Percentiles rank a stretch among this genome's conserved stretches.
Evolutionary conservation across 2,113 vertebrate genomes (phyloP).

Genomic region (Lasiurus cinereus): DNA sequence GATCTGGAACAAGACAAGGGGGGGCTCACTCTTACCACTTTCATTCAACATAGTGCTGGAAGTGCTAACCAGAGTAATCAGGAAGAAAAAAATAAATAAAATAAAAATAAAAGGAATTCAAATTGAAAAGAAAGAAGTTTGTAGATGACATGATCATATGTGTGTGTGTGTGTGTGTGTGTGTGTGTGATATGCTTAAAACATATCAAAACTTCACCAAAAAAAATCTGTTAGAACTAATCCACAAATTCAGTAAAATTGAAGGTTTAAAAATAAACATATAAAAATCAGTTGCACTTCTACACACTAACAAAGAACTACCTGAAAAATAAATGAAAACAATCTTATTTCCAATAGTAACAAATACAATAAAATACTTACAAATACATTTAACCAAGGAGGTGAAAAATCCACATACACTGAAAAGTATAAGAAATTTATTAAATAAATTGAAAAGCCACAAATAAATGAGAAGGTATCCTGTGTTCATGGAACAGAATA

Average conservation of each 20-base stretch:
- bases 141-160: neutral
- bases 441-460: neutral
- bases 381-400: neutral
- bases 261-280: neutral
- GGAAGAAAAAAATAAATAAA: neutral
- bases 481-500: neutral
- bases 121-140: neutral
- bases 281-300: neutral
- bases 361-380: neutral
- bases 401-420: neutral
- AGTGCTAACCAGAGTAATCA: neutral
- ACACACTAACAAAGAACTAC: neutral
- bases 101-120: neutral
- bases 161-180: neutral
- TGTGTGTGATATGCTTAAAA: too few species aligned
- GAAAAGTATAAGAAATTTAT: neutral
- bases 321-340: neutral
- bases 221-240: neutral
- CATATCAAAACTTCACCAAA: neutral
- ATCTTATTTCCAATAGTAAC: neutral
- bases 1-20: neutral
- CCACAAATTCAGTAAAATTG: neutral
- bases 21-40: neutral
- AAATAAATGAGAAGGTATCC: neutral
- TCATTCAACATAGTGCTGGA: neutral